These are phyloP conservation scores for Anser cygnoides DNA, from an alignment of 2,113 vertebrate species.

Conservation along the genomic window DNA sequence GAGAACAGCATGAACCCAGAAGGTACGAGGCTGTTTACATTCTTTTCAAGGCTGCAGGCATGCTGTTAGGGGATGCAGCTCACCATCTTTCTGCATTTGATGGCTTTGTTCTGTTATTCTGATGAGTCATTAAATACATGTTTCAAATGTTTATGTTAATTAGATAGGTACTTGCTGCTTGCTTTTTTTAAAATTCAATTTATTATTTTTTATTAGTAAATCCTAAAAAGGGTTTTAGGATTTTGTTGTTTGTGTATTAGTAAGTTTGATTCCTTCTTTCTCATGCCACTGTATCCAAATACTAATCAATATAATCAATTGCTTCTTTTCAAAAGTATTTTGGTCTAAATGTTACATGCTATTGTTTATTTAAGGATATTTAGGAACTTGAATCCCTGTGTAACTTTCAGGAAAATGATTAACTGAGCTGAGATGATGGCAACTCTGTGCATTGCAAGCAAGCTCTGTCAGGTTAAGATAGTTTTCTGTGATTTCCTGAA, in stretches of 20 bases:
- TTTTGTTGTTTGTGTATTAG: not conserved
- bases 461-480: not conserved
- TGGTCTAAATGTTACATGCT: not conserved
- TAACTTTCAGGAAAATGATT: not conserved
- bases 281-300: too few species aligned
- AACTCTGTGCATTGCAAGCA: not conserved
- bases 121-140: conserved; percentile 21
- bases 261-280: not conserved
- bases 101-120: conserved; percentile 44
- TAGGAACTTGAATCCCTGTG: not conserved
- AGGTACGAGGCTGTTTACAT: not conserved
- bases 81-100: not conserved
- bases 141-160: conserved; percentile 30
- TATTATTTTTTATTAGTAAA: not conserved
- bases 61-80: conserved; percentile 3
- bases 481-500: not conserved
- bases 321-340: not conserved
- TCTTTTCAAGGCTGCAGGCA: not conserved
- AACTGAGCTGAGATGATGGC: not conserved
- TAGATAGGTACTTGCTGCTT: not conserved
- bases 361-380: not conserved
- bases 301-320: not conserved
- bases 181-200: not conserved
- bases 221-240: not conserved
- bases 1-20: conserved; percentile 12